Conservation (phyloP, 2,888 invertebrate species). For the Tholera decimalis region DNA sequence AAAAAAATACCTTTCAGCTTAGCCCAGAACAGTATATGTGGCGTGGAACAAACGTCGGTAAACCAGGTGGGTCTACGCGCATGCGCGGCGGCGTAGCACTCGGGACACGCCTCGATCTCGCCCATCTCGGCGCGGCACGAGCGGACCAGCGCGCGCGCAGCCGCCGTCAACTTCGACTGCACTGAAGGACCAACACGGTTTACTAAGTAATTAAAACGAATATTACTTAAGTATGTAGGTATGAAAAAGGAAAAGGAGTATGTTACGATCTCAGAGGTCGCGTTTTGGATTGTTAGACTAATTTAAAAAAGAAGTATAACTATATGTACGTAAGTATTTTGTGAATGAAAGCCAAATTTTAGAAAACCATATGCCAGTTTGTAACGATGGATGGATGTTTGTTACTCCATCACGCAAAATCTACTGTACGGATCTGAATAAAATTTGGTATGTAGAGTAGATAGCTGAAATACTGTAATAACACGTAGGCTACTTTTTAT, state of each 20-base stretch:
- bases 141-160: constrained; percentile 95
- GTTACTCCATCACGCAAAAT: too few species aligned
- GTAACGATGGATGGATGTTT: too few species aligned
- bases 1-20: constrained; percentile 94
- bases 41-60: constrained; percentile 97
- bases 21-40: constrained; percentile 98
- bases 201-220: constrained; percentile 40
- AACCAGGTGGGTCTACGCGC: constrained; percentile 96
- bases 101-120: constrained; percentile 98
- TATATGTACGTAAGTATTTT: not conserved
- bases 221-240: not conserved
- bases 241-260: not conserved
- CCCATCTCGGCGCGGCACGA: constrained; percentile 97
- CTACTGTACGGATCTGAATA: not conserved
- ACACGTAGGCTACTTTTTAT: too few species aligned
- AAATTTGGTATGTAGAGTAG: not conserved
- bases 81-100: constrained; percentile 97
- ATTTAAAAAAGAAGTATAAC: too few species aligned
- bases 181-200: constrained; percentile 84
- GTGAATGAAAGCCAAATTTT: not conserved
- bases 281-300: not conserved
- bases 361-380: too few species aligned
- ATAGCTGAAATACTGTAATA: too few species aligned
- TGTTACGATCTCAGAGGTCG: not conserved
- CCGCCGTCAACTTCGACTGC: constrained; percentile 94